Percentiles rank a stretch among this genome's conserved stretches.
Conservation (phyloP, 2,797 vertebrate genomes). For the Gallirallus australis region DNA sequence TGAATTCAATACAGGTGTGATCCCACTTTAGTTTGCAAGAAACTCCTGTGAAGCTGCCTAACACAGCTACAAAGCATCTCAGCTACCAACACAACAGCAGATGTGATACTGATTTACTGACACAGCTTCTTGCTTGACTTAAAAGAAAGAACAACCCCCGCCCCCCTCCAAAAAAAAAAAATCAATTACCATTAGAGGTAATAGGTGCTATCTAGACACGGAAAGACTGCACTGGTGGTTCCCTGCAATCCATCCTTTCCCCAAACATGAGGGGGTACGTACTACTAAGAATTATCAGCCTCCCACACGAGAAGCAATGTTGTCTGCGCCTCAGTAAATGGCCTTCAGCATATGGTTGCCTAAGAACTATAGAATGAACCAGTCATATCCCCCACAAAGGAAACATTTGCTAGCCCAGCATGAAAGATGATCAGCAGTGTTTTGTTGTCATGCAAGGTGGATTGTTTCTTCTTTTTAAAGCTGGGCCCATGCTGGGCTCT, state of each 20-base stretch:
- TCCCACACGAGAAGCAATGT: neutral
- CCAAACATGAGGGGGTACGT: neutral
- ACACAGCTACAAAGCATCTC: neutral
- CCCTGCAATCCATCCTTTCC: neutral
- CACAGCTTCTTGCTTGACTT: neutral
- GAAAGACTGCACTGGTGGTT: neutral
- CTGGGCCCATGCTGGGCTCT: neutral
- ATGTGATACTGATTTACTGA: neutral
- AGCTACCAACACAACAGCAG: neutral
- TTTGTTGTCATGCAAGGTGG: neutral
- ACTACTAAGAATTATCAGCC: neutral
- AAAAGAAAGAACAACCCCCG: too few species aligned
- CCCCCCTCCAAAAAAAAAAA: too few species aligned
- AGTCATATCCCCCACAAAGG: neutral
- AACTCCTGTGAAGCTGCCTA: neutral
- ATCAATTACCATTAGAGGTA: neutral
- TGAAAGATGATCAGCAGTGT: neutral
- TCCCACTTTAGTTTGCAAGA: neutral
- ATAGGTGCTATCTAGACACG: neutral
- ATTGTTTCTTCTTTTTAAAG: constrained; percentile 20
- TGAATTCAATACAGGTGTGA: neutral
- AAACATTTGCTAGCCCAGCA: constrained; percentile 12
- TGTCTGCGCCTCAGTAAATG: neutral
- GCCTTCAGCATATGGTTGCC: neutral
- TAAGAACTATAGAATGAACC: neutral